phyloP scores from a whole-genome alignment of 2,797 vertebrate species.

The Pangasius djambal region DNA sequence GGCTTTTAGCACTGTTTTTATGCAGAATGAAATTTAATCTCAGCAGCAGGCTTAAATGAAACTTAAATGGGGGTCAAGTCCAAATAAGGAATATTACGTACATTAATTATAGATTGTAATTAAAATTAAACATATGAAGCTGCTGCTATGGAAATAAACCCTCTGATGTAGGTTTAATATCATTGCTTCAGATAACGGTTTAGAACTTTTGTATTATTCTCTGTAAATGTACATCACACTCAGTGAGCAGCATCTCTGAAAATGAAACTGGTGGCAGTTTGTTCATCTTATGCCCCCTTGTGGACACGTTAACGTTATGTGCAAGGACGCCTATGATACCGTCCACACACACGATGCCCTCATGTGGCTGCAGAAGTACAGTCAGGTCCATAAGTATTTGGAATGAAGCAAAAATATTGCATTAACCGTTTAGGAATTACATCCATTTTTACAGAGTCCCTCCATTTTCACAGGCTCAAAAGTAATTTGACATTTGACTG shows the following conservation, averaged over 20 bases:
- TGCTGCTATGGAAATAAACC: neutral
- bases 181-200: neutral
- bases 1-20: neutral
- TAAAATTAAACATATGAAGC: neutral
- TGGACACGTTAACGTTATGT: neutral
- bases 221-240: neutral
- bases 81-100: neutral
- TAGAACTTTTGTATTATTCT: neutral
- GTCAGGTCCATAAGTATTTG: too few species aligned
- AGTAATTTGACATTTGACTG: too few species aligned
- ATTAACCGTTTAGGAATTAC: too few species aligned
- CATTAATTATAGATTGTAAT: neutral
- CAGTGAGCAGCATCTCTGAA: neutral
- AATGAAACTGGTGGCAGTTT: neutral
- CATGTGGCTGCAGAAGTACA: too few species aligned
- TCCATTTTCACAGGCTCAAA: too few species aligned
- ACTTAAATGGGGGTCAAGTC: neutral
- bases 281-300: neutral
- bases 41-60: neutral
- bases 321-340: too few species aligned
- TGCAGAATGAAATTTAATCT: neutral
- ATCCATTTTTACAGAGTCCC: too few species aligned
- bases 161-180: neutral
- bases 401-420: too few species aligned
- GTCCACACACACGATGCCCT: too few species aligned